phyloP scores from a whole-genome alignment of 2,113 vertebrate genomes.

The Scolopax mira region DNA sequence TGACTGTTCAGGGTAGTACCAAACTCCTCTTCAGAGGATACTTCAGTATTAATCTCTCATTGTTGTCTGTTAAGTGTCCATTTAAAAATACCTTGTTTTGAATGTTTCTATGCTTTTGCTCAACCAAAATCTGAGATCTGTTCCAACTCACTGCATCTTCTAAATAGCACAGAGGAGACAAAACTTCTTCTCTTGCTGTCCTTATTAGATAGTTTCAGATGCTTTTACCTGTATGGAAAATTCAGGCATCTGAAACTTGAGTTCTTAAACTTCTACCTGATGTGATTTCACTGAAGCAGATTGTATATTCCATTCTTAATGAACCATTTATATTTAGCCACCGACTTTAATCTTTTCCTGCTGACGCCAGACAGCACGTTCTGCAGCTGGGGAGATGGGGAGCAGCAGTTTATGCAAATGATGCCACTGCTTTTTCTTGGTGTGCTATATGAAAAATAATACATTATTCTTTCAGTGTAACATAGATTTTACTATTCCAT shows the following conservation, averaged over 20 bases:
- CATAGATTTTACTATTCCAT: neutral
- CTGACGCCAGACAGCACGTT: neutral
- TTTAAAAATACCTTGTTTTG: neutral
- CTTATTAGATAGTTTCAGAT: neutral
- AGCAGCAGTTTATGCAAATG: constrained; percentile 6
- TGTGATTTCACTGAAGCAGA: constrained; percentile 33
- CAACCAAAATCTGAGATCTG: neutral
- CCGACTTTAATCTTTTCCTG: constrained; percentile 45
- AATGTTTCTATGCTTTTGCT: neutral
- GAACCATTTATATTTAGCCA: constrained; percentile 45
- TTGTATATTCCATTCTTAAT: constrained; percentile 43
- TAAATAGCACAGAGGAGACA: neutral
- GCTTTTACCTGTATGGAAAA: neutral
- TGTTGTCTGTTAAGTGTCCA: neutral
- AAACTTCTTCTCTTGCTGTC: neutral
- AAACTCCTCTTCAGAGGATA: neutral
- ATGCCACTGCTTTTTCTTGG: constrained; percentile 31
- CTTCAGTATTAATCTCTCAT: neutral
- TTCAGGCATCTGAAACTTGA: constrained; percentile 1
- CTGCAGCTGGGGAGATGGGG: constrained; percentile 34
- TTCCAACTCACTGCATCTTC: neutral
- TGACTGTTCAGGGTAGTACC: neutral
- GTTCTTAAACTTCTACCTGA: constrained; percentile 26
- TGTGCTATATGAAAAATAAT: neutral
- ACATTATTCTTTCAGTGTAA: neutral